Conservation (phyloP, 2,888 invertebrate species). For the Harpagoxenus sublaevis region DNA sequence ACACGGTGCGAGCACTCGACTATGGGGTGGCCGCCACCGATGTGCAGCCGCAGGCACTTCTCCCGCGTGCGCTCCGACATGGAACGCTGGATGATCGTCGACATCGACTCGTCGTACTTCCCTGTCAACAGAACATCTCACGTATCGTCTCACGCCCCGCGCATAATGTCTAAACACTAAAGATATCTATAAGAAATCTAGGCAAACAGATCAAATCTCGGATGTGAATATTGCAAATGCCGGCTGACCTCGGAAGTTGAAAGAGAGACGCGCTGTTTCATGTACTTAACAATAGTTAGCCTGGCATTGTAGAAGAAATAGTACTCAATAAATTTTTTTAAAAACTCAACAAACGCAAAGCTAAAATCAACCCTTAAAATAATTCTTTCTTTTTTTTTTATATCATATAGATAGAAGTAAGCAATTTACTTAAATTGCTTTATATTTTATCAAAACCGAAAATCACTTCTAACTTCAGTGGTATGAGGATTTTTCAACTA, state of each 20-base stretch:
- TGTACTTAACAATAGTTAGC: neutral
- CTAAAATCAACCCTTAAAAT: neutral
- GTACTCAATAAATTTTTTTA: neutral
- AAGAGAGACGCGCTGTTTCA: neutral
- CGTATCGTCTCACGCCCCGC: neutral
- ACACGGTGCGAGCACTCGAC: conserved; percentile 72
- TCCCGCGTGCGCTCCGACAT: conserved; percentile 86
- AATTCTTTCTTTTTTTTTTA: neutral
- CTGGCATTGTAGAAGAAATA: neutral
- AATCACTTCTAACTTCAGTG: neutral
- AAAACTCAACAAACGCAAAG: neutral
- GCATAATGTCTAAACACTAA: neutral
- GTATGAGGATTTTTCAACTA: neutral
- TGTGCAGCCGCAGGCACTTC: conserved; percentile 80
- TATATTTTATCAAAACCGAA: neutral
- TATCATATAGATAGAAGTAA: neutral
- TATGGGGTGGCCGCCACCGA: conserved; percentile 62
- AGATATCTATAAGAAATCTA: neutral
- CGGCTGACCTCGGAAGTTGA: neutral
- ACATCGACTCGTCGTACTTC: conserved; percentile 81
- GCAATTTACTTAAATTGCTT: neutral
- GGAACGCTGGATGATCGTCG: conserved; percentile 86
- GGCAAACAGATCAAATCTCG: neutral
- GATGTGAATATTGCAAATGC: too few species aligned
- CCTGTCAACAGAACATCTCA: conserved; percentile 73